phyloP scores from a whole-genome alignment of 2,113 vertebrate species.

The Setophaga petechia region DNA sequence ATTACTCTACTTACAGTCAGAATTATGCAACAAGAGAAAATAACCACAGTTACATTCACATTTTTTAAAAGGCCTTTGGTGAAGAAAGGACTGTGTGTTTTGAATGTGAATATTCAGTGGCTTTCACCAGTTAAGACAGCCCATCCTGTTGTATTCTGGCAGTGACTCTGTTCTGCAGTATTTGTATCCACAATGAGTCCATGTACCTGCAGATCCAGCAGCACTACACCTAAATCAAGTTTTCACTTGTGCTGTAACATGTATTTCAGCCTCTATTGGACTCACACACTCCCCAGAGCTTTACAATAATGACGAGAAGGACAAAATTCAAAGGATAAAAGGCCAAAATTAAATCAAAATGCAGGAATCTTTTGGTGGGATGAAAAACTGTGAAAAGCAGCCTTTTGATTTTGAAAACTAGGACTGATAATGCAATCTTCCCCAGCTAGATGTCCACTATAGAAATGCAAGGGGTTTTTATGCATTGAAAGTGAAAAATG shows the following conservation, averaged over 20 bases:
- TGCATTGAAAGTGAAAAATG: neutral
- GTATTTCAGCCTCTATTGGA: neutral
- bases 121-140: neutral
- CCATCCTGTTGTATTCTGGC: neutral
- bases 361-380: neutral
- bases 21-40: neutral
- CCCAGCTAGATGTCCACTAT: neutral
- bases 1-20: neutral
- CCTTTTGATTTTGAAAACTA: neutral
- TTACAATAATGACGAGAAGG: rapidly evolving
- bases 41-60: neutral
- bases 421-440: neutral
- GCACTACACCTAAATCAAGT: neutral
- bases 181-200: neutral
- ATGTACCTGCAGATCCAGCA: neutral
- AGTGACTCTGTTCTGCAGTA: neutral
- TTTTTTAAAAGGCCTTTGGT: neutral
- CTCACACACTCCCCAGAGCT: neutral
- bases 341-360: neutral
- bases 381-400: neutral
- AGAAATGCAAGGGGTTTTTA: rapidly evolving
- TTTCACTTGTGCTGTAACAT: neutral
- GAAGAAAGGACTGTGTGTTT: neutral
- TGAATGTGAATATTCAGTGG: neutral
- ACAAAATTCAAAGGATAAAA: neutral